Evolutionary conservation across 2,888 invertebrate species (phyloP).

Genomic region (Aspidiotus rigidus): DNA sequence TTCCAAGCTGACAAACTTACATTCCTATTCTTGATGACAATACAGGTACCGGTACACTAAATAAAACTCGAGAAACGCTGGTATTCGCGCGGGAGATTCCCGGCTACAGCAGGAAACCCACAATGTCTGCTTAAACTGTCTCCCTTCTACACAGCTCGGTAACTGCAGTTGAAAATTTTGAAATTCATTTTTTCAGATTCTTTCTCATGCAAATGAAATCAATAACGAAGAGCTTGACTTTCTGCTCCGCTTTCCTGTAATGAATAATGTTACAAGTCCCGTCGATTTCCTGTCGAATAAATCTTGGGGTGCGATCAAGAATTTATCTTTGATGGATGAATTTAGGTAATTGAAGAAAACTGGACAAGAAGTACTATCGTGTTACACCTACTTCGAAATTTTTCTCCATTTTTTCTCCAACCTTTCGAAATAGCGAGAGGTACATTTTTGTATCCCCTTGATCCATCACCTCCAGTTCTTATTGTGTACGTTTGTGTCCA

Average conservation of each 20-base stretch:
- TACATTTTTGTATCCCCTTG: no score
- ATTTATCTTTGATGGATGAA: constrained; percentile 64
- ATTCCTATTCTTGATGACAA: constrained; percentile 75
- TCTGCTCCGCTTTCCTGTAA: constrained; percentile 71
- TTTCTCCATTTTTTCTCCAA: no score
- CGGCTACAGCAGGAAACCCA: no score
- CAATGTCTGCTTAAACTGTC: no score
- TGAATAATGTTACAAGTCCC: constrained; percentile 63
- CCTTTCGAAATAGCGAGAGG: no score
- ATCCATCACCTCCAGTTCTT: no score
- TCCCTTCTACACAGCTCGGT: no score
- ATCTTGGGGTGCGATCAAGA: constrained; percentile 74
- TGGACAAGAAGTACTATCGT: no score
- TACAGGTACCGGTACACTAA: constrained; percentile 65
- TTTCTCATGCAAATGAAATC: constrained; percentile 57
- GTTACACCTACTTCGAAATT: no score
- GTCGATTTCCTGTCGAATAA: constrained; percentile 71
- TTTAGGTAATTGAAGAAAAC: constrained; percentile 43
- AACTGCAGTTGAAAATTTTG: no score
- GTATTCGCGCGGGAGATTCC: no score
- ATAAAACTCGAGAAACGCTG: no score
- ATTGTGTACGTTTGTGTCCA: constrained; percentile 42
- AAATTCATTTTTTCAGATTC: constrained; percentile 46
- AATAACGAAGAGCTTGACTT: constrained; percentile 72
- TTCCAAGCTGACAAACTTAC: constrained; percentile 88